These are phyloP conservation scores for Leptestheria dahalacensis DNA, from an alignment of 1,140 invertebrate species.

Conservation along the genomic window DNA sequence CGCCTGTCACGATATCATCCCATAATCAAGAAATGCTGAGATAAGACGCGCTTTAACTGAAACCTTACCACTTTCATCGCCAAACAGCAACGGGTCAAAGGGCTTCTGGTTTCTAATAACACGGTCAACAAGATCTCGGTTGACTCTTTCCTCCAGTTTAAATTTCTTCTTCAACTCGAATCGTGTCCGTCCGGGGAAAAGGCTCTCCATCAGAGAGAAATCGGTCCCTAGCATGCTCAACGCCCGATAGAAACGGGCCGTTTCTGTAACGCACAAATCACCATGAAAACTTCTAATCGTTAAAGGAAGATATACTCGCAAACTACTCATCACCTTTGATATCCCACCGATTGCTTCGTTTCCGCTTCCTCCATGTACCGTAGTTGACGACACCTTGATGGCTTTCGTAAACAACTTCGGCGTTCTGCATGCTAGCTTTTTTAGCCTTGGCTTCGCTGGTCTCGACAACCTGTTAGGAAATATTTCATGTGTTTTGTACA, in stretches of 20 bases:
- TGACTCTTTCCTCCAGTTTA: slow-evolving; percentile 45
- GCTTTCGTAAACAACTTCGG: slow-evolving; percentile 47
- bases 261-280: slow-evolving; percentile 37
- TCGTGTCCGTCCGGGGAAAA: slow-evolving; percentile 62
- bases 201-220: slow-evolving; percentile 66
- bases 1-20: no score
- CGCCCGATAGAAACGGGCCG: slow-evolving; percentile 72
- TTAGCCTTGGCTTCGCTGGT: slow-evolving; percentile 45
- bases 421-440: slow-evolving; percentile 43
- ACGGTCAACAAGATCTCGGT: slow-evolving; percentile 37
- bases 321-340: slow-evolving; percentile 23
- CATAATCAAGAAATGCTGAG: neutral
- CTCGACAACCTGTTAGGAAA: slow-evolving; percentile 47
- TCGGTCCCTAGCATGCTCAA: slow-evolving; percentile 73
- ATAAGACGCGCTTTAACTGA: neutral
- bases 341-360: slow-evolving; percentile 25
- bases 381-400: slow-evolving; percentile 29
- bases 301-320: neutral
- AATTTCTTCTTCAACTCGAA: slow-evolving; percentile 66
- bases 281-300: neutral
- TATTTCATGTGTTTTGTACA: no score
- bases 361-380: slow-evolving; percentile 40
- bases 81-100: slow-evolving; percentile 27
- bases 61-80: neutral
- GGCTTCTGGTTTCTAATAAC: slow-evolving; percentile 34